A percentile compares a stretch with the other conserved stretches of the same genome.
Conservation (phyloP, 2,113 vertebrate genomes). For the Phrynosoma platyrhinos region DNA sequence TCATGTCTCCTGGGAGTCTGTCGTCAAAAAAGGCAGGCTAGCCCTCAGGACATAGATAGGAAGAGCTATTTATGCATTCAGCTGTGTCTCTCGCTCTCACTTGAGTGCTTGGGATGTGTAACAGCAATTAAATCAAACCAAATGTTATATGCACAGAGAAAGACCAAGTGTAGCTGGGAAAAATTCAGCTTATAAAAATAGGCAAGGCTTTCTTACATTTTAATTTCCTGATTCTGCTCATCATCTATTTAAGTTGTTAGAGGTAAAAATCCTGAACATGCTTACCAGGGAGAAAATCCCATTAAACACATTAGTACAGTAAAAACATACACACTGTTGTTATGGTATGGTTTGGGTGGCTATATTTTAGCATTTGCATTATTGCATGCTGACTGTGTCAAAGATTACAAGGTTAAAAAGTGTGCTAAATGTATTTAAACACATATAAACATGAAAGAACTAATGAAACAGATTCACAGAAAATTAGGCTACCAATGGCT, state of each 20-base stretch:
- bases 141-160: neutral
- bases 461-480: too few relatives aligned
- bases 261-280: neutral
- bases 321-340: too few relatives aligned
- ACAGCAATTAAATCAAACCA: neutral
- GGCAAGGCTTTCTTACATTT: neutral
- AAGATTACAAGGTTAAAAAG: too few relatives aligned
- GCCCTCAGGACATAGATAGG: conserved; percentile 30
- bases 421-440: too few relatives aligned
- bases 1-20: neutral
- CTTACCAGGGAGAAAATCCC: neutral
- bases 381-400: too few relatives aligned
- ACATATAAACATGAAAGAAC: too few relatives aligned
- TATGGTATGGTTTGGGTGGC: too few relatives aligned
- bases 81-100: neutral
- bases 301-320: neutral
- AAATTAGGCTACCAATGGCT: too few relatives aligned
- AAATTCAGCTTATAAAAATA: neutral
- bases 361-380: too few relatives aligned
- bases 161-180: neutral
- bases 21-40: neutral
- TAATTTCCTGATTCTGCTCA: neutral
- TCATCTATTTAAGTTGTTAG: neutral
- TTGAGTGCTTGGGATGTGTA: neutral
- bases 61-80: conserved; percentile 31